Conservation (phyloP, 2,888 invertebrate species). For the Synanthedon myopaeformis region DNA sequence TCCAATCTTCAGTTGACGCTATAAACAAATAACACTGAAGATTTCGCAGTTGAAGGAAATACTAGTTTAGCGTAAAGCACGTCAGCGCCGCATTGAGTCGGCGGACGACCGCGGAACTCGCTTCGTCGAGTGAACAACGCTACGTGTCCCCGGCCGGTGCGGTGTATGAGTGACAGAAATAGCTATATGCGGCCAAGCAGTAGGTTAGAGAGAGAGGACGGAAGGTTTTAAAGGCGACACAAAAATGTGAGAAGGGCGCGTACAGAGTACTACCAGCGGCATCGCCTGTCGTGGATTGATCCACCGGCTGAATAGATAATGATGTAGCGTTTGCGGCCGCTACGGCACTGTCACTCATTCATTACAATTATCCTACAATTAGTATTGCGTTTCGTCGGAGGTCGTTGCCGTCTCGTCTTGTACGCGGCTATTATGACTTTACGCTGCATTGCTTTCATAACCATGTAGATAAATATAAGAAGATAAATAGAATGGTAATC, state of each 20-base stretch:
- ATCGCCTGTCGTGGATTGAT: slow-evolving; percentile 38
- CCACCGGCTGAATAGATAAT: slow-evolving; percentile 43
- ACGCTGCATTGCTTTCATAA: not conserved
- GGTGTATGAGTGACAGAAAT: slow-evolving; percentile 38
- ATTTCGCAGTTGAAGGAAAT: slow-evolving; percentile 56
- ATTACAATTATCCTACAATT: slow-evolving; percentile 51
- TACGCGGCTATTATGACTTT: not conserved
- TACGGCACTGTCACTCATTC: slow-evolving; percentile 38
- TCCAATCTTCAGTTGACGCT: slow-evolving; percentile 42
- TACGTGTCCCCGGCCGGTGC: slow-evolving; percentile 46
- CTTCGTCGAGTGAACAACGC: slow-evolving; percentile 20
- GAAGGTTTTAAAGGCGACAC: slow-evolving; percentile 36
- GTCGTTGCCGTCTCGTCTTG: slow-evolving; percentile 35
- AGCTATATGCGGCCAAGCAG: slow-evolving; percentile 3
- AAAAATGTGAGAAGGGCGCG: slow-evolving; percentile 56
- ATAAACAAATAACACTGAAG: slow-evolving; percentile 62
- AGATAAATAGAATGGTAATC: too few species aligned
- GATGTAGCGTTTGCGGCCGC: slow-evolving; percentile 35
- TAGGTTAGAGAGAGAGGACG: slow-evolving; percentile 20
- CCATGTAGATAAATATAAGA: not conserved
- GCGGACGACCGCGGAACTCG: slow-evolving; percentile 61
- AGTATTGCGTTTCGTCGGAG: slow-evolving; percentile 31
- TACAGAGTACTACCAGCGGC: slow-evolving; percentile 26
- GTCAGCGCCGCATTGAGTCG: slow-evolving; percentile 65
- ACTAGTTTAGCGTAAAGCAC: slow-evolving; percentile 50